Evolutionary conservation across 2,888 invertebrate genomes (phyloP).

Genomic region (Epistrophella euchroma): DNA sequence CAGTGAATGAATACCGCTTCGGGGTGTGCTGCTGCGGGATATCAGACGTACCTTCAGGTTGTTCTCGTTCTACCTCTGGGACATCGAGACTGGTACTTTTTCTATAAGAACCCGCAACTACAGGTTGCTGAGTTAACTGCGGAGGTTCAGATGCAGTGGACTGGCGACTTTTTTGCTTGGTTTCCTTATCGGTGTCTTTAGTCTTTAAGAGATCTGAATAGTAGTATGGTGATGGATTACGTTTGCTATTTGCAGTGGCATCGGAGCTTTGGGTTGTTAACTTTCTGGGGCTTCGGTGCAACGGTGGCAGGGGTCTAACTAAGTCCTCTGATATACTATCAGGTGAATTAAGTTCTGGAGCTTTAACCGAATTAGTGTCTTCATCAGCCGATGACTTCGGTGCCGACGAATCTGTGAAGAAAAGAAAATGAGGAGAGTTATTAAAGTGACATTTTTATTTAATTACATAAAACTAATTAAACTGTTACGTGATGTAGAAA

Average conservation of each 20-base stretch:
- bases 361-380: slow-evolving; percentile 83
- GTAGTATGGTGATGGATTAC: slow-evolving; percentile 93
- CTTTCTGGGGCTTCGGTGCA: slow-evolving; percentile 83
- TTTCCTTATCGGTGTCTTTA: slow-evolving; percentile 79
- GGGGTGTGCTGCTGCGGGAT: slow-evolving; percentile 80
- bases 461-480: not conserved
- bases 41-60: slow-evolving; percentile 65
- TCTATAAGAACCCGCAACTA: slow-evolving; percentile 85
- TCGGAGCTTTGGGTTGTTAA: slow-evolving; percentile 76
- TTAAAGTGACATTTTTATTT: not conserved
- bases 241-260: slow-evolving; percentile 83
- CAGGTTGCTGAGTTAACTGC: slow-evolving; percentile 80
- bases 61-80: slow-evolving; percentile 84
- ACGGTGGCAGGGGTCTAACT: slow-evolving; percentile 83
- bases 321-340: slow-evolving; percentile 87
- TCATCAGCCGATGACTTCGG: slow-evolving; percentile 86
- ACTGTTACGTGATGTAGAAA: slow-evolving; percentile 24
- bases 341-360: slow-evolving; percentile 88
- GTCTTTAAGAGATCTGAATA: slow-evolving; percentile 90
- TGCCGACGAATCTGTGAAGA: slow-evolving; percentile 84
- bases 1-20: slow-evolving; percentile 89
- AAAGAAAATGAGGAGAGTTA: not conserved
- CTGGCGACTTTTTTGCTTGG: slow-evolving; percentile 82
- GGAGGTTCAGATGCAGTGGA: slow-evolving; percentile 85
- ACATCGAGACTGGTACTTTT: slow-evolving; percentile 91